A percentile compares a stretch with the other conserved stretches of the same genome.
phyloP scores from a whole-genome alignment of 1,140 invertebrate genomes.

The Aphaenogaster floridana region DNA sequence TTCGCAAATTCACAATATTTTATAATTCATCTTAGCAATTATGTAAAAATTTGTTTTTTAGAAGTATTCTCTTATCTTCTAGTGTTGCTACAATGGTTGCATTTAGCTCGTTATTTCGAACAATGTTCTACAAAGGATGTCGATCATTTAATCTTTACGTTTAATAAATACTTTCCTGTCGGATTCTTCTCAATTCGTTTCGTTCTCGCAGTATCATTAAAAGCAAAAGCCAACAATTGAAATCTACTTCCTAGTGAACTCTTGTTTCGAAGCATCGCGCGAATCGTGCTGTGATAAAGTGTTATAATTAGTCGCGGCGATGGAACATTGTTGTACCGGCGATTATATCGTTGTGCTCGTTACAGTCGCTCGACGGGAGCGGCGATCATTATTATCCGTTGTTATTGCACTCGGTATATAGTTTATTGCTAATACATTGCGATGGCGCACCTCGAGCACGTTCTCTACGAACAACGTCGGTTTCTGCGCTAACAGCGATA shows the following conservation, averaged over 20 bases:
- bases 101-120: not conserved
- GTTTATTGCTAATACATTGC: conserved; percentile 59
- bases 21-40: not conserved
- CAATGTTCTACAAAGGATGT: conserved; percentile 6
- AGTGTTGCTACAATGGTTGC: not conserved
- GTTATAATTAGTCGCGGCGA: conserved; percentile 56
- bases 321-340: conserved; percentile 51
- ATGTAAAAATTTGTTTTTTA: not conserved
- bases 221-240: conserved; percentile 21
- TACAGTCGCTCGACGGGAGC: conserved; percentile 45
- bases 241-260: conserved; percentile 36
- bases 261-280: conserved; percentile 38
- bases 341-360: conserved; percentile 61
- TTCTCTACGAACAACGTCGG: conserved; percentile 49
- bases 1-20: not conserved
- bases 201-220: conserved; percentile 38
- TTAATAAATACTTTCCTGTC: conserved; percentile 10
- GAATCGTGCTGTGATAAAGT: conserved; percentile 49
- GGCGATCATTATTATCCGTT: conserved; percentile 58
- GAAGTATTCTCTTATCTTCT: not conserved
- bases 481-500: conserved; percentile 46
- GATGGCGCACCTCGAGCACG: conserved; percentile 39
- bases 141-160: conserved; percentile 16
- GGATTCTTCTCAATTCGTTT: conserved; percentile 5
- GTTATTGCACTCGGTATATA: conserved; percentile 60